These are phyloP conservation scores for Epinotia demarniana DNA, from an alignment of 2,888 invertebrate species.

Conservation along the genomic window DNA sequence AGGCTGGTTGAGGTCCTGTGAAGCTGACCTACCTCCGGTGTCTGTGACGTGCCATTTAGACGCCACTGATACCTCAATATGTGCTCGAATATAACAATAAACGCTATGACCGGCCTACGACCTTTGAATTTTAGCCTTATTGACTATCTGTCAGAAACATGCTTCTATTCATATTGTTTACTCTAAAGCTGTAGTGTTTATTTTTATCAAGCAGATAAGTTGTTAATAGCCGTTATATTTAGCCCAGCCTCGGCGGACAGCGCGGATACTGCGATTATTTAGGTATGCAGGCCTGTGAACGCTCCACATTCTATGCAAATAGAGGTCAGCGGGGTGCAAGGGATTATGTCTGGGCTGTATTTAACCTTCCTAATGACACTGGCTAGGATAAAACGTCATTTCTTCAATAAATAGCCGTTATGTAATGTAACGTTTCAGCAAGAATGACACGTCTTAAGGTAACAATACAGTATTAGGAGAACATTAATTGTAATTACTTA, in stretches of 20 bases:
- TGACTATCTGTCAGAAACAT: neutral
- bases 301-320: constrained; percentile 36
- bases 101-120: neutral
- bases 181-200: constrained; percentile 11
- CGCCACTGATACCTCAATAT: too few relatives aligned
- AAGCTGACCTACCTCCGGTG: too few relatives aligned
- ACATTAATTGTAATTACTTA: neutral
- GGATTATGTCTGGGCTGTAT: constrained; percentile 4
- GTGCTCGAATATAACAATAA: too few relatives aligned
- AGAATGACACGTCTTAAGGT: neutral
- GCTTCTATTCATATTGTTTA: constrained; percentile 13
- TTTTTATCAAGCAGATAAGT: constrained; percentile 25
- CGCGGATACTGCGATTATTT: constrained; percentile 34
- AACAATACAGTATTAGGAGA: neutral
- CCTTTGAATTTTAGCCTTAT: neutral
- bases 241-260: constrained; percentile 28
- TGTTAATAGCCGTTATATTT: constrained; percentile 37
- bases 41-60: too few relatives aligned
- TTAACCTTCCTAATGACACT: neutral
- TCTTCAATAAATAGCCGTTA: neutral
- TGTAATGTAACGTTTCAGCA: neutral
- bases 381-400: neutral
- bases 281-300: constrained; percentile 30
- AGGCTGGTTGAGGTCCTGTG: too few relatives aligned
- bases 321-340: constrained; percentile 30